phyloP scores from a whole-genome alignment of 1,140 invertebrate species.

The Trachymyrmex cornetzi region DNA sequence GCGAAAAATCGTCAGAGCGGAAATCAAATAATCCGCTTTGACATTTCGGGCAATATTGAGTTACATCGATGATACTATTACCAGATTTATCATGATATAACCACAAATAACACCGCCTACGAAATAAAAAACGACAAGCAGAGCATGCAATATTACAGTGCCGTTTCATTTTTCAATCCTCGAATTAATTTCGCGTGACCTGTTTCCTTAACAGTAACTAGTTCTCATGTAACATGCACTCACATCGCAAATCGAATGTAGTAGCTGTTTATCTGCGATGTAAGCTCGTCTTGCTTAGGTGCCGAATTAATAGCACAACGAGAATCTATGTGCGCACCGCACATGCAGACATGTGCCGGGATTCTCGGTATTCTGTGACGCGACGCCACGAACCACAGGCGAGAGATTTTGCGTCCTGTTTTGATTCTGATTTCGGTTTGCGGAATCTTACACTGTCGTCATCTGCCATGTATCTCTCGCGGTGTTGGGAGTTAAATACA shows the following conservation, averaged over 20 bases:
- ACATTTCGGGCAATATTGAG: slow-evolving; percentile 18
- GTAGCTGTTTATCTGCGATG: slow-evolving; percentile 1
- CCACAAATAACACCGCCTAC: background rate
- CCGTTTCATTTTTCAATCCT: background rate
- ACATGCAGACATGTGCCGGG: background rate
- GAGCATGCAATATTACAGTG: no score
- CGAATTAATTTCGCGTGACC: slow-evolving; percentile 25
- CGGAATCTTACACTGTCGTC: slow-evolving; percentile 29
- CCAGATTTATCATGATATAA: slow-evolving; percentile 1
- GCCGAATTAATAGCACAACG: slow-evolving; percentile 58
- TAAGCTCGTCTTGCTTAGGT: slow-evolving; percentile 19
- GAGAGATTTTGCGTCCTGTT: slow-evolving; percentile 65
- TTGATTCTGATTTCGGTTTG: slow-evolving; percentile 67
- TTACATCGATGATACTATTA: slow-evolving; percentile 42
- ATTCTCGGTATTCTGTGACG: background rate
- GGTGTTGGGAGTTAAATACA: slow-evolving; percentile 61
- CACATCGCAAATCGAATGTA: background rate
- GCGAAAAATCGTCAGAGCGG: slow-evolving; percentile 15
- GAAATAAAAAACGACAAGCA: background rate
- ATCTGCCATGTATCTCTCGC: slow-evolving; percentile 44
- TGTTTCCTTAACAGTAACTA: slow-evolving; percentile 1
- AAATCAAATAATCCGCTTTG: slow-evolving; percentile 8
- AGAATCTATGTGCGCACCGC: background rate
- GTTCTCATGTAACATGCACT: background rate
- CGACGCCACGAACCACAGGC: slow-evolving; percentile 10